A percentile compares a stretch with the other conserved stretches of the same genome.
These are phyloP conservation scores for Astropecten irregularis DNA, from an alignment of 53 echinoderm and acorn worm genomes.

Conservation along the genomic window DNA sequence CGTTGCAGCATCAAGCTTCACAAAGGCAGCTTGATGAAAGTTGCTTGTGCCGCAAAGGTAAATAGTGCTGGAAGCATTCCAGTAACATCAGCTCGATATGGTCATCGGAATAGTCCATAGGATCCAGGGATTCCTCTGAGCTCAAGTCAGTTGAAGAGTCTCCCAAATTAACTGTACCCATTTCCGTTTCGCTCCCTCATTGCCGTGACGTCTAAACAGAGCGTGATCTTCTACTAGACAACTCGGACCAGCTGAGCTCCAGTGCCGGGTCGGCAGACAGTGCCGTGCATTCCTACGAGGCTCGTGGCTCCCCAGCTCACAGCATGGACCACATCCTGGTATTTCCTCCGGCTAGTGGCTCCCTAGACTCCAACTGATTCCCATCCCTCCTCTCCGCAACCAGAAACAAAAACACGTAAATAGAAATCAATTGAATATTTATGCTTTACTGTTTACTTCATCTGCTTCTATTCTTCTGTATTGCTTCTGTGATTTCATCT, in stretches of 20 bases:
- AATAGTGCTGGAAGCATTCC: no score
- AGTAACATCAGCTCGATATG: no score
- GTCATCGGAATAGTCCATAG: no score
- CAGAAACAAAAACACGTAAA: neutral
- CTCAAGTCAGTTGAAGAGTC: no score
- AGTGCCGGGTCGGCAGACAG: slow-evolving; percentile 86
- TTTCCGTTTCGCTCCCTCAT: neutral
- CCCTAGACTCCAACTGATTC: slow-evolving; percentile 65
- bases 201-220: neutral
- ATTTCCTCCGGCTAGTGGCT: slow-evolving; percentile 74
- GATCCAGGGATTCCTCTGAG: no score
- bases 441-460: no score
- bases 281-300: slow-evolving; percentile 90
- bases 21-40: no score
- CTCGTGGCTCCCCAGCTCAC: slow-evolving; percentile 81
- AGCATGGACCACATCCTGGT: slow-evolving; percentile 95
- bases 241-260: slow-evolving; percentile 78
- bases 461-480: no score
- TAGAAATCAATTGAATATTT: no score
- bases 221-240: slow-evolving; percentile 53
- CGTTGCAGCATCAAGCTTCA: no score
- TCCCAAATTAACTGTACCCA: slow-evolving; percentile 3
- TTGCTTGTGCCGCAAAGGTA: no score
- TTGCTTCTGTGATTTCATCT: no score
- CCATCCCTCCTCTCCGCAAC: neutral